phyloP scores from a whole-genome alignment of 2,797 vertebrate genomes.

The Bothrops alternatus region DNA sequence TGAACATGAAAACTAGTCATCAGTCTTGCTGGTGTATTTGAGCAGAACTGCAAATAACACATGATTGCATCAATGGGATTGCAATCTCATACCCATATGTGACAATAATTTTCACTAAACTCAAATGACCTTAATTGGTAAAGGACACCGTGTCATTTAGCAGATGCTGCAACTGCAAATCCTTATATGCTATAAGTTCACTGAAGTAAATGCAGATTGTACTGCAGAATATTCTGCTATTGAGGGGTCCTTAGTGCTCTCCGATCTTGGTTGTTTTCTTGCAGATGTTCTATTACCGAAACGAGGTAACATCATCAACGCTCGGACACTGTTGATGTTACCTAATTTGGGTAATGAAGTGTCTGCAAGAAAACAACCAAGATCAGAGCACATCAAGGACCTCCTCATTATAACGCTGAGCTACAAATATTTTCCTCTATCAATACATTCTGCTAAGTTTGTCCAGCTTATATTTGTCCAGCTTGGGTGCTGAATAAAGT shows the following conservation, averaged over 20 bases:
- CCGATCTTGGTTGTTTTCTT: background rate
- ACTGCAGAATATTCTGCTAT: background rate
- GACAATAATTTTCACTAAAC: background rate
- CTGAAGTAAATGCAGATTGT: background rate
- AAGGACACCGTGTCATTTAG: background rate
- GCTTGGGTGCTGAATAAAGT: background rate
- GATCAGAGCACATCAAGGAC: background rate
- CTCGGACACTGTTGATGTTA: background rate
- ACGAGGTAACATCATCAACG: background rate
- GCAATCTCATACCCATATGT: background rate
- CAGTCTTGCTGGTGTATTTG: background rate
- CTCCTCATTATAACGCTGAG: background rate
- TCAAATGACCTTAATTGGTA: background rate
- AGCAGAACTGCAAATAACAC: slow-evolving; percentile 12
- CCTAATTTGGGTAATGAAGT: background rate
- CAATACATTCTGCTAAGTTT: background rate
- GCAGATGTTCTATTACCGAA: background rate
- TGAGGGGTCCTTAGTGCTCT: background rate
- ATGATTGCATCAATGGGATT: slow-evolving; percentile 1
- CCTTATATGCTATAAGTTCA: background rate
- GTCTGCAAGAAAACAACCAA: background rate
- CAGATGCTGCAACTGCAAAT: background rate
- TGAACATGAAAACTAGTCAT: background rate
- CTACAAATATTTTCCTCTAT: background rate
- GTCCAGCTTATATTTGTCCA: background rate